A percentile compares a stretch with the other conserved stretches of the same genome.
Conservation (phyloP, 2,888 invertebrate species). For the Volucella inflata region DNA sequence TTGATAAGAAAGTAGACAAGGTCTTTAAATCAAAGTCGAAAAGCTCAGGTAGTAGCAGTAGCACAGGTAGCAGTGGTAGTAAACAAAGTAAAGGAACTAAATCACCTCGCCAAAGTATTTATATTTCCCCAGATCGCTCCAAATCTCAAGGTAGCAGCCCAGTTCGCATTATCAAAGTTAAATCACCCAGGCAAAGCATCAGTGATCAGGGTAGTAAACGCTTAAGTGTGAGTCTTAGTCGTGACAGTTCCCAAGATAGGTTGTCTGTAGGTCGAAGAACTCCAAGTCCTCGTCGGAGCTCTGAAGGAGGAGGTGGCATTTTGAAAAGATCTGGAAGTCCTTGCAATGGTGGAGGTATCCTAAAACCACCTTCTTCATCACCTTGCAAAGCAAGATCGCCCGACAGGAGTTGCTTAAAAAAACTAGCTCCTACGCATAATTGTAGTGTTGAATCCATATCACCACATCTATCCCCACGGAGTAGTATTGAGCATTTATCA, state of each 20-base stretch:
- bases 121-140: constrained; percentile 85
- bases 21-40: constrained; percentile 82
- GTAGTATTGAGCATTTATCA: constrained; percentile 82
- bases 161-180: constrained; percentile 83
- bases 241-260: constrained; percentile 83
- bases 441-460: constrained; percentile 82
- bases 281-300: constrained; percentile 82
- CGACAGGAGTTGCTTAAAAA: constrained; percentile 83
- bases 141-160: constrained; percentile 83
- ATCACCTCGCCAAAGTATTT: constrained; percentile 86
- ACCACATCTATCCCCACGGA: constrained; percentile 82
- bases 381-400: constrained; percentile 83
- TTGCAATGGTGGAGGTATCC: constrained; percentile 78
- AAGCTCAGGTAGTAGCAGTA: constrained; percentile 75
- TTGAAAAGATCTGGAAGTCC: constrained; percentile 81
- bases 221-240: constrained; percentile 81
- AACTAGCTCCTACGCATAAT: constrained; percentile 81
- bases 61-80: constrained; percentile 76
- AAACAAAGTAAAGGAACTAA: constrained; percentile 78
- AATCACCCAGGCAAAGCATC: constrained; percentile 85
- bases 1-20: constrained; percentile 83
- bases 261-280: constrained; percentile 80
- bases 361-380: constrained; percentile 81
- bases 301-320: constrained; percentile 83
- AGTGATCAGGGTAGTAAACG: constrained; percentile 83